Conservation (phyloP, 2,797 vertebrate genomes). For the Miichthys miiuy region DNA sequence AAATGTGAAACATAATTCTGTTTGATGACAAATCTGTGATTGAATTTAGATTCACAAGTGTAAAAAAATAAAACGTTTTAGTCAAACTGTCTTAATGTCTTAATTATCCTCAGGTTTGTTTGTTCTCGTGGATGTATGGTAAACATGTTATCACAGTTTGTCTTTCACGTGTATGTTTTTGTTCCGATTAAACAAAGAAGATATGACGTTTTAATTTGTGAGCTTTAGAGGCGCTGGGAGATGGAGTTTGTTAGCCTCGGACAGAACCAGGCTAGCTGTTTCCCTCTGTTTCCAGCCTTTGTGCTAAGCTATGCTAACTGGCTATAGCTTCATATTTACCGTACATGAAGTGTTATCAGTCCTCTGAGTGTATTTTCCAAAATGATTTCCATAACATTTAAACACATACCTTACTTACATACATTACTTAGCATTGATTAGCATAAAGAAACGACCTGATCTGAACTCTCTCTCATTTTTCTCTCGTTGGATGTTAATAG, state of each 20-base stretch:
- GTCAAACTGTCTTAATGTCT: conserved; percentile 15
- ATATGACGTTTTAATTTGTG: too few species aligned
- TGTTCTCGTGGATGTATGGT: background rate
- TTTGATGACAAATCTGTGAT: background rate
- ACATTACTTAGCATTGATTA: too few species aligned
- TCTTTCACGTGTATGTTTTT: too few species aligned
- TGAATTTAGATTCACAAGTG: background rate
- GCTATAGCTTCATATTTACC: background rate
- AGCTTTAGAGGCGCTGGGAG: background rate
- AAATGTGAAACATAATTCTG: background rate
- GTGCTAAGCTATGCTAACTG: conserved; percentile 1
- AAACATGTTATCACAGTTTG: too few species aligned
- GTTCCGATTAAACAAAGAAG: background rate
- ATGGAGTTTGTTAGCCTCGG: background rate
- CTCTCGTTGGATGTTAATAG: background rate
- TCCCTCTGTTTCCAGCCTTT: background rate
- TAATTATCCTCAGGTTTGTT: background rate
- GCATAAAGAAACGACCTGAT: too few species aligned
- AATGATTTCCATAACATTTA: too few species aligned
- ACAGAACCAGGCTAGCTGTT: background rate
- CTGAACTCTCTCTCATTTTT: background rate
- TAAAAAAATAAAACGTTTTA: conserved; percentile 38
- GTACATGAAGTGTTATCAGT: background rate
- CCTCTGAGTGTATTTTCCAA: too few species aligned
- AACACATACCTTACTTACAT: too few species aligned